Evolutionary conservation across 2,797 vertebrate species (phyloP).

Genomic region (Cynodonichthys magdalenae): DNA sequence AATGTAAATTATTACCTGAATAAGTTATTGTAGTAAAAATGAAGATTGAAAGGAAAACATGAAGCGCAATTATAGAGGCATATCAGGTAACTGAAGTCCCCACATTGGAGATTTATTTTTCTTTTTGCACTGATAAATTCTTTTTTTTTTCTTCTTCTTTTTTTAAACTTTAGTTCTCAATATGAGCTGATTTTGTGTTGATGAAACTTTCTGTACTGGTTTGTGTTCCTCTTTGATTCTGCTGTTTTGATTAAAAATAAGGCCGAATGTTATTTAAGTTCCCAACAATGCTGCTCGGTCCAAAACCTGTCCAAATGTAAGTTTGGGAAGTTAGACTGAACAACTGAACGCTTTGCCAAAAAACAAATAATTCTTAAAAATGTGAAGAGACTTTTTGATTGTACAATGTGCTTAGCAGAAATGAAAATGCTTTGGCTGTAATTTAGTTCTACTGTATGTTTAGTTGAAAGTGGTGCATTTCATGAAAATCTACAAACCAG

Average conservation of each 20-base stretch:
- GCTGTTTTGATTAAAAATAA: conserved; percentile 44
- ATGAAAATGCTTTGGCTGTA: conserved; percentile 54
- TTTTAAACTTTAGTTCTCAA: not conserved
- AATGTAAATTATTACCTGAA: not conserved
- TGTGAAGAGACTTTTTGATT: conserved; percentile 75
- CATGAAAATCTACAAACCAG: conserved; percentile 35
- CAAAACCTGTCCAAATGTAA: conserved; percentile 41
- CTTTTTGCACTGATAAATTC: conserved; percentile 72
- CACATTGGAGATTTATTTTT: conserved; percentile 30
- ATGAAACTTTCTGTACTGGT: conserved; percentile 37
- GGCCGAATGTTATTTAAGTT: conserved; percentile 58
- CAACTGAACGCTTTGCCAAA: conserved; percentile 67
- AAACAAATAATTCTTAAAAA: conserved; percentile 24
- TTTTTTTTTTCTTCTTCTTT: conserved; percentile 7
- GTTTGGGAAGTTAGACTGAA: conserved; percentile 44
- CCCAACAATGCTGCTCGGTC: conserved; percentile 61
- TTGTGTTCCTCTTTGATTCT: conserved; percentile 45
- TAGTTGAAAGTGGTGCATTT: conserved; percentile 32
- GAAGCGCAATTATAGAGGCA: conserved; percentile 46
- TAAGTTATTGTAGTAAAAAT: not conserved
- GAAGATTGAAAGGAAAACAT: conserved; percentile 14
- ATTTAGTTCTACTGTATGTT: conserved; percentile 49
- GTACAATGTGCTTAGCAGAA: conserved; percentile 60
- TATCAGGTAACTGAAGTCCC: conserved; percentile 27
- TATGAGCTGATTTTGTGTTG: conserved; percentile 30